Evolutionary conservation across 2,113 vertebrate genomes (phyloP).

Genomic region (Serilophus lunatus): DNA sequence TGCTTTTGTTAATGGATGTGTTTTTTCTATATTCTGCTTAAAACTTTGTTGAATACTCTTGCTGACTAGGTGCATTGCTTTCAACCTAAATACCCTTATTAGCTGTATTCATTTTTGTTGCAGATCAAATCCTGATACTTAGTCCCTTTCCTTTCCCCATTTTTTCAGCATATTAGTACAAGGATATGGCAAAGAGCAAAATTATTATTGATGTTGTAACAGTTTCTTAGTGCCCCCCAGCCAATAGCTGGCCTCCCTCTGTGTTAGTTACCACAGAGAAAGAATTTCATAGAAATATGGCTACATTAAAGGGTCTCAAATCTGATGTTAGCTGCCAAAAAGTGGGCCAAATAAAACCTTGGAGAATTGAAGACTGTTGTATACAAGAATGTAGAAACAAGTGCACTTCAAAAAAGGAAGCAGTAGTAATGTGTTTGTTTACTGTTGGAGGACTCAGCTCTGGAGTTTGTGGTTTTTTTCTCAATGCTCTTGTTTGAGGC

Average conservation of each 20-base stretch:
- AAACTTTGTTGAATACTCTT: not conserved
- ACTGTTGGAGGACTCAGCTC: not conserved
- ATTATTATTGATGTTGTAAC: not conserved
- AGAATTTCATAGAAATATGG: not conserved
- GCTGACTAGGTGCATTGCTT: not conserved
- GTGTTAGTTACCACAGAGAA: not conserved
- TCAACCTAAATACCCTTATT: not conserved
- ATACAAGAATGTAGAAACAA: not conserved
- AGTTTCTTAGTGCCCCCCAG: not conserved
- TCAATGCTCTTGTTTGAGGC: not conserved
- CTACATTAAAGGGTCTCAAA: not conserved
- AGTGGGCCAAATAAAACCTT: not conserved
- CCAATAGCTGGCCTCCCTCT: not conserved
- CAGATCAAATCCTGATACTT: not conserved
- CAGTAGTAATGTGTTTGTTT: not conserved
- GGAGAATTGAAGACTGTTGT: not conserved
- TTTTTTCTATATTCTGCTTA: not conserved
- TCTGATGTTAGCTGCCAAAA: not conserved
- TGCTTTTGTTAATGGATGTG: not conserved
- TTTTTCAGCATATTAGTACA: too few relatives aligned
- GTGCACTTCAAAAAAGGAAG: accelerated
- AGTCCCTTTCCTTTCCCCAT: not conserved
- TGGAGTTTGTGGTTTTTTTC: not conserved
- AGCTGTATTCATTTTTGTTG: not conserved
- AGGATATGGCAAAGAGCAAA: not conserved